A percentile compares a stretch with the other conserved stretches of the same genome.
Evolutionary conservation across 1,140 invertebrate genomes (phyloP).

Genomic region (Solenopsis invicta): DNA sequence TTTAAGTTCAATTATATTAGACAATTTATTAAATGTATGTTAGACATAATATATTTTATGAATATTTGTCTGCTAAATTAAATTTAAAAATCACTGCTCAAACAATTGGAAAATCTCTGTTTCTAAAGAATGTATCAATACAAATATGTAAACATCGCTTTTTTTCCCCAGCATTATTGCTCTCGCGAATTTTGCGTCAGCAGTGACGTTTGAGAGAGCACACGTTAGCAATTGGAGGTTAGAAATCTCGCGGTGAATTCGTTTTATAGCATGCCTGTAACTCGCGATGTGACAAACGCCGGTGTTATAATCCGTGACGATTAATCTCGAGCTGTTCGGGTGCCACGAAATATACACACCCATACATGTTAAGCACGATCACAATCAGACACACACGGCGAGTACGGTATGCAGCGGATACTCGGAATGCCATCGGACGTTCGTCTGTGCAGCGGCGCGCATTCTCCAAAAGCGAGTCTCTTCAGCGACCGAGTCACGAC

Average conservation of each 20-base stretch:
- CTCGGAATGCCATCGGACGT: slow-evolving; percentile 4
- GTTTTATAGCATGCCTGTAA: not conserved
- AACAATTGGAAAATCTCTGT: not conserved
- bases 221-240: slow-evolving; percentile 56
- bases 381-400: not conserved
- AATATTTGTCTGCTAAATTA: not conserved
- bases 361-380: slow-evolving; percentile 47
- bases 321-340: slow-evolving; percentile 39
- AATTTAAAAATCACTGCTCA: not conserved
- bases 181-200: not conserved
- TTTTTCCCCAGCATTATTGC: slow-evolving; percentile 4
- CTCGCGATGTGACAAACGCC: not conserved
- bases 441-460: not conserved
- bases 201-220: not conserved
- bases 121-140: not conserved
- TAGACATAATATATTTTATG: not conserved
- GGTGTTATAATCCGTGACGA: slow-evolving; percentile 31
- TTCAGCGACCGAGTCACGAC: not conserved
- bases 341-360: slow-evolving; percentile 51
- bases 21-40: slow-evolving; percentile 1
- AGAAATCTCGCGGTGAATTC: not conserved
- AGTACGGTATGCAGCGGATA: not conserved
- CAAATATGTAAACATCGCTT: not conserved
- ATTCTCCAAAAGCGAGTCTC: not conserved
- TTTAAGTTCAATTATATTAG: not conserved